Evolutionary conservation across 2,797 vertebrate species (phyloP).

Genomic region (Chaenodraco wilsoni): DNA sequence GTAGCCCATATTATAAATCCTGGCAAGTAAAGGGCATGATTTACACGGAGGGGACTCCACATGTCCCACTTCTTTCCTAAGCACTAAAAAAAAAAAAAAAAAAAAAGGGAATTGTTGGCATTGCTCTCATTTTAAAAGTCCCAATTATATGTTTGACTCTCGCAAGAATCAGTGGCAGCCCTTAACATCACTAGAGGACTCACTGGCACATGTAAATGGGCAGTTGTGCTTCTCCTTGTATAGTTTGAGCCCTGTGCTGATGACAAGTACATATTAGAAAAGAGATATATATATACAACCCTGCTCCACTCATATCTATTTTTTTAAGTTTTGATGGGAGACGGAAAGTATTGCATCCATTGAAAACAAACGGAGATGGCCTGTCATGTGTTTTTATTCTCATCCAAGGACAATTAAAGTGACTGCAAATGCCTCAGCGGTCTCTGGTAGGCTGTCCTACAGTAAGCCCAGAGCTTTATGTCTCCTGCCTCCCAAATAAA

Average conservation of each 20-base stretch:
- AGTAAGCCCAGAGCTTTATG: conserved; percentile 55
- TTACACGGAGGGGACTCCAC: conserved; percentile 59
- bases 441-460: conserved; percentile 68
- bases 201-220: conserved; percentile 53
- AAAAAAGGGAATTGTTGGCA: conserved; percentile 49
- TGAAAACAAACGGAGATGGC: conserved; percentile 76
- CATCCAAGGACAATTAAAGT: conserved; percentile 77
- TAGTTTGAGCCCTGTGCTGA: conserved; percentile 49
- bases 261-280: conserved; percentile 52
- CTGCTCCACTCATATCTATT: conserved; percentile 50
- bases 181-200: conserved; percentile 54
- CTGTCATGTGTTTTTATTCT: conserved; percentile 77
- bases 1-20: conserved; percentile 51
- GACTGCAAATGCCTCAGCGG: conserved; percentile 65
- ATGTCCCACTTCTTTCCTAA: conserved; percentile 59
- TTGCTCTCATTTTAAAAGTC: conserved; percentile 60
- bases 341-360: conserved; percentile 34
- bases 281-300: conserved; percentile 16
- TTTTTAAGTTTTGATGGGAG: conserved; percentile 55
- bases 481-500: conserved; percentile 72
- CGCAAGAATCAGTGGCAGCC: conserved; percentile 58
- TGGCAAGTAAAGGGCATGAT: conserved; percentile 54
- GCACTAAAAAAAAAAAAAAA: conserved; percentile 33
- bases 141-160: conserved; percentile 67
- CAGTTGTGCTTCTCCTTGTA: conserved; percentile 51